These are phyloP conservation scores for Phaethornis superciliosus DNA, from an alignment of 2,113 vertebrate genomes.

Conservation along the genomic window DNA sequence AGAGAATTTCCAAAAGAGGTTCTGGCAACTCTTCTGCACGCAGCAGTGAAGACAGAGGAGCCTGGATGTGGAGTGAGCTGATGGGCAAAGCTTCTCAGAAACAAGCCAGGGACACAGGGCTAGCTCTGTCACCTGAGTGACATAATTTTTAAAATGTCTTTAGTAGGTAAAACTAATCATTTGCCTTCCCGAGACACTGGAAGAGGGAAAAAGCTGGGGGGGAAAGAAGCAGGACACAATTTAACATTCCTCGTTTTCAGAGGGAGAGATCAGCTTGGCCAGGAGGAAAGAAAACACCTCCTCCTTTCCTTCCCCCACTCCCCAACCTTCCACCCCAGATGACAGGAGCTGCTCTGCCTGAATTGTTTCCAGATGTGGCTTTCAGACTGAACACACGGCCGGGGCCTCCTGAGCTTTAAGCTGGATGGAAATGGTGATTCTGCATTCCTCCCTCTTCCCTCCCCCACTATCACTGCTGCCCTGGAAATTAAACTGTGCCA, in stretches of 20 bases:
- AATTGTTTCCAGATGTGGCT: slow-evolving; percentile 74
- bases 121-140: slow-evolving; percentile 11
- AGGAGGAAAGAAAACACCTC: slow-evolving; percentile 45
- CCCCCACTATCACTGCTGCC: not conserved
- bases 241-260: slow-evolving; percentile 27
- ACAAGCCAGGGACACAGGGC: not conserved
- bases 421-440: slow-evolving; percentile 55
- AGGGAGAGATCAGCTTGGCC: not conserved
- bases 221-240: not conserved
- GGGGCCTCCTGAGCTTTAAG: not conserved
- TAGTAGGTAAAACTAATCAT: not conserved
- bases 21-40: not conserved
- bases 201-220: not conserved
- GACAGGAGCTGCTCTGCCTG: slow-evolving; percentile 52
- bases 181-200: not conserved
- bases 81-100: not conserved
- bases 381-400: slow-evolving; percentile 6
- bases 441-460: slow-evolving; percentile 43
- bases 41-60: not conserved
- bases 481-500: slow-evolving; percentile 20
- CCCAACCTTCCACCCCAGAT: slow-evolving; percentile 40
- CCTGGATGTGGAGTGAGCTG: not conserved
- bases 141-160: not conserved
- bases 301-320: slow-evolving; percentile 35
- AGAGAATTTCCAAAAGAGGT: slow-evolving; percentile 11